phyloP scores from a whole-genome alignment of 2,797 vertebrate species.

The Darevskia mixta region DNA sequence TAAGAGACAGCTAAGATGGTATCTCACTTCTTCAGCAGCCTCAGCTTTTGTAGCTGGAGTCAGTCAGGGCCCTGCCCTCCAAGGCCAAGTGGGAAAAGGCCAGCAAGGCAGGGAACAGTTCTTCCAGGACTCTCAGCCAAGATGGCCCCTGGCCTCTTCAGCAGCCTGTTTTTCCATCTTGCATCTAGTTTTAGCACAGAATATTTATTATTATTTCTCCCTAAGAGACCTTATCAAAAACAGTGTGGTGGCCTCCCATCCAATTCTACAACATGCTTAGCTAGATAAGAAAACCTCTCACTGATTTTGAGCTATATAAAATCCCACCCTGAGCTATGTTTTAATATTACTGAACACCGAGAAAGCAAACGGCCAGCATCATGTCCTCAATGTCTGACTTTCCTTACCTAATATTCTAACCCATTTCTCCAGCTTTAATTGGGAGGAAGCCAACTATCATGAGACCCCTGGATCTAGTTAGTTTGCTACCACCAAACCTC shows the following conservation, averaged over 20 bases:
- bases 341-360: neutral
- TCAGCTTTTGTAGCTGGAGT: no score
- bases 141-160: no score
- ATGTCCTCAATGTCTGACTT: neutral
- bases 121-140: no score
- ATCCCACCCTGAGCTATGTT: neutral
- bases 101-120: no score
- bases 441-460: neutral
- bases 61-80: no score
- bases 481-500: neutral
- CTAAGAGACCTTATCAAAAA: no score
- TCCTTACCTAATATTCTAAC: neutral
- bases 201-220: no score
- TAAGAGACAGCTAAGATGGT: no score
- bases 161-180: no score
- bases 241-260: neutral
- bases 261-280: neutral
- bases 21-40: no score
- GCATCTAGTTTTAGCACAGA: no score
- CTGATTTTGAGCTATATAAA: neutral
- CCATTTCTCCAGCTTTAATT: neutral
- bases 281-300: neutral
- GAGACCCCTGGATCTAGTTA: neutral
- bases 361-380: neutral
- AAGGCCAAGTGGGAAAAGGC: no score